Conservation (phyloP, 2,888 invertebrate genomes). For the Isotomurus palustris region DNA sequence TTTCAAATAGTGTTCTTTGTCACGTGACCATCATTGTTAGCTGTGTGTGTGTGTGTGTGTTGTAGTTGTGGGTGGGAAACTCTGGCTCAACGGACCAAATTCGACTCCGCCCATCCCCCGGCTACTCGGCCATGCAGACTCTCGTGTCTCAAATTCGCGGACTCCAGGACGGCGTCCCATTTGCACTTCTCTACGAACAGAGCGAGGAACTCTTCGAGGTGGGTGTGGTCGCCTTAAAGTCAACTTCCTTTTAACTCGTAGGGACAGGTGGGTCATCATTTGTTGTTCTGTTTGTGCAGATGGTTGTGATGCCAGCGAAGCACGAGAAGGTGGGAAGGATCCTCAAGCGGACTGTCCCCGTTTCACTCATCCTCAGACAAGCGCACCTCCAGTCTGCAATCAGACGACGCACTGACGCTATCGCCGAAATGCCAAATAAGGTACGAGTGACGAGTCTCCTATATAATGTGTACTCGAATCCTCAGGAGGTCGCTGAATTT, state of each 20-base stretch:
- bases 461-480: too few species aligned
- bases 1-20: not conserved
- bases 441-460: not conserved
- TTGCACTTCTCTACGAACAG: slow-evolving; percentile 33
- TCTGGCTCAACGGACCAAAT: slow-evolving; percentile 15
- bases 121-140: slow-evolving; percentile 29
- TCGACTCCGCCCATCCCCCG: slow-evolving; percentile 25
- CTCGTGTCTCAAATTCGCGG: slow-evolving; percentile 18
- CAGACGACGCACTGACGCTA: not conserved
- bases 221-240: not conserved
- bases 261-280: not conserved
- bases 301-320: slow-evolving; percentile 15
- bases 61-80: slow-evolving; percentile 31
- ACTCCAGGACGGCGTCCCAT: slow-evolving; percentile 29
- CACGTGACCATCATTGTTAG: slow-evolving; percentile 4
- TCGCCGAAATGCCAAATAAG: too few species aligned
- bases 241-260: not conserved
- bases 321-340: slow-evolving; percentile 5
- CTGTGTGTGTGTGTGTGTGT: too few species aligned
- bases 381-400: not conserved
- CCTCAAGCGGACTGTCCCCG: slow-evolving; percentile 8
- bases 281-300: slow-evolving; percentile 1
- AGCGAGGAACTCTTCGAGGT: slow-evolving; percentile 26
- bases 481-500: too few species aligned
- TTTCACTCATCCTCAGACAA: not conserved